phyloP scores from a whole-genome alignment of 2,888 invertebrate species.

The Formica aserva region DNA sequence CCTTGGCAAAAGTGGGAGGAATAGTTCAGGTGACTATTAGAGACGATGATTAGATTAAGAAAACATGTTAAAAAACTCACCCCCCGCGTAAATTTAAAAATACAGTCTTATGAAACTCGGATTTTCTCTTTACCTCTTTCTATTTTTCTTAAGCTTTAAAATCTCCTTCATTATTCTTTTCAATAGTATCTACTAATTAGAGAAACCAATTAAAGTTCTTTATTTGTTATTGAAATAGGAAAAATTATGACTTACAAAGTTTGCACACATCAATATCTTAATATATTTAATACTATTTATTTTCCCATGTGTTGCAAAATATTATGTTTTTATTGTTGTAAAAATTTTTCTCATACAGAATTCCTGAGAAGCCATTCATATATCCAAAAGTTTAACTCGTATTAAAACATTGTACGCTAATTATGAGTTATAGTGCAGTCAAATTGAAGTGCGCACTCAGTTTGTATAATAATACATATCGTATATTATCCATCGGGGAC shows the following conservation, averaged over 20 bases:
- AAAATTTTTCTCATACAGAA: background rate
- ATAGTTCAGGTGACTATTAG: conserved; percentile 84
- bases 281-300: background rate
- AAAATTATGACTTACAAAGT: background rate
- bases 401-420: background rate
- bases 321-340: background rate
- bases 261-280: background rate
- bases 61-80: background rate
- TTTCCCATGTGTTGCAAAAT: background rate
- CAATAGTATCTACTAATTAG: background rate
- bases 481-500: background rate
- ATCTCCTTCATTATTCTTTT: background rate
- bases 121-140: background rate
- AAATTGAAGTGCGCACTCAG: background rate
- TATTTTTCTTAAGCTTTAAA: background rate
- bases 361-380: background rate
- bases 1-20: conserved; percentile 90
- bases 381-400: background rate
- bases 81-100: background rate
- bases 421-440: background rate
- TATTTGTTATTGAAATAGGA: background rate
- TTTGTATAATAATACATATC: background rate
- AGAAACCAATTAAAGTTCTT: background rate
- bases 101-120: background rate
- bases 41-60: conserved; percentile 19